Evolutionary conservation across 2,888 invertebrate species (phyloP).

Genomic region (Ochropleura plecta): DNA sequence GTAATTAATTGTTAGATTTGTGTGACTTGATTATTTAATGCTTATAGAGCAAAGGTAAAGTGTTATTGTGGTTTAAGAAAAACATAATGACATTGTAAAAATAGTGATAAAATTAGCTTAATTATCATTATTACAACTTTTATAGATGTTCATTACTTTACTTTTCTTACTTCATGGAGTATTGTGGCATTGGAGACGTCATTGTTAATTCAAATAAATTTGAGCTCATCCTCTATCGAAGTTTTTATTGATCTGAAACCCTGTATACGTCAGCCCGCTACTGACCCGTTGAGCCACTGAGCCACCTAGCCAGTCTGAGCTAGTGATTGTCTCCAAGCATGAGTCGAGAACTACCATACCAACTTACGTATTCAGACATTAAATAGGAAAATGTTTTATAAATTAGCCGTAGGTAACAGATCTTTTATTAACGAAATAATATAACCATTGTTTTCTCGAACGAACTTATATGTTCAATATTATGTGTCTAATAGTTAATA

Average conservation of each 20-base stretch:
- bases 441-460: slow-evolving; percentile 62
- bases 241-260: slow-evolving; percentile 85
- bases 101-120: slow-evolving; percentile 90
- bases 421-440: slow-evolving; percentile 62
- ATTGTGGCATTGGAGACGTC: slow-evolving; percentile 90
- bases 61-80: slow-evolving; percentile 90
- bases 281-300: slow-evolving; percentile 29
- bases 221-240: slow-evolving; percentile 89
- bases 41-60: slow-evolving; percentile 90
- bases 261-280: slow-evolving; percentile 62
- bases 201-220: slow-evolving; percentile 91
- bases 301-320: slow-evolving; percentile 26
- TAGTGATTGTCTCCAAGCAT: slow-evolving; percentile 68
- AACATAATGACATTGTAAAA: slow-evolving; percentile 91
- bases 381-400: slow-evolving; percentile 56
- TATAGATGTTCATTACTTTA: slow-evolving; percentile 90
- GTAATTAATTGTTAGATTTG: slow-evolving; percentile 91
- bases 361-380: slow-evolving; percentile 37
- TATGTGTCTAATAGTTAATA: slow-evolving; percentile 78
- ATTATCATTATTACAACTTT: slow-evolving; percentile 91
- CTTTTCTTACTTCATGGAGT: slow-evolving; percentile 90
- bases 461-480: slow-evolving; percentile 62
- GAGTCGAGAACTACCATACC: slow-evolving; percentile 44
- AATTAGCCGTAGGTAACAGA: slow-evolving; percentile 62
- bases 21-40: slow-evolving; percentile 90